phyloP scores from a whole-genome alignment of 2,797 vertebrate genomes.

The Melanotaenia nigrans region DNA sequence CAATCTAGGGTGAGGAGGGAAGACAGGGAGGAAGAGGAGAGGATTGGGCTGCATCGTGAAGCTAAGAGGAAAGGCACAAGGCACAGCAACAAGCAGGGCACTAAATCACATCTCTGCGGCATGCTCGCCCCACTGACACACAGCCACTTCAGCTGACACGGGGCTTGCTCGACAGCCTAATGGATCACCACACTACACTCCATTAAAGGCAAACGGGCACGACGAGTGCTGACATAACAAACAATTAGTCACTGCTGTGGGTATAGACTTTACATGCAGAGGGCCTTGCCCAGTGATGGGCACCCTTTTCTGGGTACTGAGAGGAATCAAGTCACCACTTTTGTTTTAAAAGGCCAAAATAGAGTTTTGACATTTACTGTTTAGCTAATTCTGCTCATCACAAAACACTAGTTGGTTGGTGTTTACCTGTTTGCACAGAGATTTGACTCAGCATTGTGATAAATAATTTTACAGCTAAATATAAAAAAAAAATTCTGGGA shows the following conservation, averaged over 20 bases:
- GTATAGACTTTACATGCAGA: slow-evolving; percentile 60
- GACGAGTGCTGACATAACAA: slow-evolving; percentile 83
- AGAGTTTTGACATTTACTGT: background rate
- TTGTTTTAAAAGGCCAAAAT: slow-evolving; percentile 6
- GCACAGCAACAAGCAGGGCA: slow-evolving; percentile 70
- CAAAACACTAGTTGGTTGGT: background rate
- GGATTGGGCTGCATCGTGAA: slow-evolving; percentile 60
- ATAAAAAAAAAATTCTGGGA: background rate
- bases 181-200: slow-evolving; percentile 84
- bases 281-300: slow-evolving; percentile 55
- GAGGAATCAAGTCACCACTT: background rate
- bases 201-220: slow-evolving; percentile 82
- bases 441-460: background rate
- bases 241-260: slow-evolving; percentile 84
- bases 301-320: slow-evolving; percentile 32
- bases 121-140: slow-evolving; percentile 73
- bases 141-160: slow-evolving; percentile 80
- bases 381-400: background rate
- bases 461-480: background rate
- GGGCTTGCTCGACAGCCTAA: slow-evolving; percentile 80
- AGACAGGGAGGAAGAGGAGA: slow-evolving; percentile 56
- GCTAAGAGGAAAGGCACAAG: slow-evolving; percentile 68
- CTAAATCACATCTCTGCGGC: slow-evolving; percentile 82
- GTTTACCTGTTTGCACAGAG: background rate
- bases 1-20: slow-evolving; percentile 78